Percentiles rank a stretch among this genome's conserved stretches.
Conservation (phyloP, 1,140 invertebrate genomes). For the Bilobella aurantiaca region DNA sequence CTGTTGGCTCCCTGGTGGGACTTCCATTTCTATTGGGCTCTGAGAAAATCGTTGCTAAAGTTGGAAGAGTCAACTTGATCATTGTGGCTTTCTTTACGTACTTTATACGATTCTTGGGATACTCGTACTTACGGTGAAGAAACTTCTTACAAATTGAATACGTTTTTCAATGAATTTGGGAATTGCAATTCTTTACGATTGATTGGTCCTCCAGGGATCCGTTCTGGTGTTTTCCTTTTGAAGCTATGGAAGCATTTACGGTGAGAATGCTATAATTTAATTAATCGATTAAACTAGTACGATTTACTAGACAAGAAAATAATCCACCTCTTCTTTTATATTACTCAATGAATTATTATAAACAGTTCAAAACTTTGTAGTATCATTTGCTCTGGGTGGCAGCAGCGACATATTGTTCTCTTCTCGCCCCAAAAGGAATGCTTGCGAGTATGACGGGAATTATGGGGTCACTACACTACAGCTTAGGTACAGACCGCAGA, state of each 20-base stretch:
- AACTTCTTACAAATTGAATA: not conserved
- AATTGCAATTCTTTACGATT: not conserved
- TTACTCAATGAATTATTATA: too few relatives aligned
- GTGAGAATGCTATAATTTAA: too few relatives aligned
- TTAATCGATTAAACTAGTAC: too few relatives aligned
- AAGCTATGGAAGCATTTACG: slow-evolving; percentile 71
- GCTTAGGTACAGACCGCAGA: too few relatives aligned
- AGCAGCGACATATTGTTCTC: slow-evolving; percentile 70
- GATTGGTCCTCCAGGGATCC: slow-evolving; percentile 49
- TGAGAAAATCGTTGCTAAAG: slow-evolving; percentile 63
- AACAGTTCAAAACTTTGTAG: too few relatives aligned
- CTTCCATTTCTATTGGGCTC: slow-evolving; percentile 69
- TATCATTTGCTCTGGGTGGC: slow-evolving; percentile 80
- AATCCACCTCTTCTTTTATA: too few relatives aligned
- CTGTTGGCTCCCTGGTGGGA: slow-evolving; percentile 65
- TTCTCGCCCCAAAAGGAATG: slow-evolving; percentile 64
- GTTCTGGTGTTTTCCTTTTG: slow-evolving; percentile 75
- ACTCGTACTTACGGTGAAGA: slow-evolving; percentile 68
- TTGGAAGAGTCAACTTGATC: slow-evolving; percentile 70
- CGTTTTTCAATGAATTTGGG: not conserved
- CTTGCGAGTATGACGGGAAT: slow-evolving; percentile 55
- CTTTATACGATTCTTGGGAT: slow-evolving; percentile 62
- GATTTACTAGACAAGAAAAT: too few relatives aligned
- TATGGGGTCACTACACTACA: slow-evolving; percentile 70
- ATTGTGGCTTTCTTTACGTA: slow-evolving; percentile 70